phyloP scores from a whole-genome alignment of 2,113 vertebrate species.

The Misgurnus anguillicaudatus region DNA sequence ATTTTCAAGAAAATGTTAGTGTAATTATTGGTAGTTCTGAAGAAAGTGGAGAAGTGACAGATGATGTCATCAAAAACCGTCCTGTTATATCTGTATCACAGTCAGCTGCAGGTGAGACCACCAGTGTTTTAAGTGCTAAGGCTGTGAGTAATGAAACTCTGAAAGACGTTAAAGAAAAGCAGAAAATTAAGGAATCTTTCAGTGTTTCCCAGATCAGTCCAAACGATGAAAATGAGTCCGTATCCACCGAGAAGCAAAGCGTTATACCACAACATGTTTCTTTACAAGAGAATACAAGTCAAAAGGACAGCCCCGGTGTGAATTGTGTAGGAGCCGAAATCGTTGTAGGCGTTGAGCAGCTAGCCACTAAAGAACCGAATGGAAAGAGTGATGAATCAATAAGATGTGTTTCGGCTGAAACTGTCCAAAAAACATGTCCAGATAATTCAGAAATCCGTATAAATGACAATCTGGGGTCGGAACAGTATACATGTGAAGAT shows the following conservation, averaged over 20 bases:
- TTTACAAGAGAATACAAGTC: constrained; percentile 35
- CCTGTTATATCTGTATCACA: not conserved
- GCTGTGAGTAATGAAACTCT: constrained; percentile 18
- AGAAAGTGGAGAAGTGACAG: not conserved
- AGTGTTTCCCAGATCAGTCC: not conserved
- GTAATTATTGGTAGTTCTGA: not conserved
- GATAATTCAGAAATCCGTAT: constrained; percentile 5
- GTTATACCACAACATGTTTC: constrained; percentile 27
- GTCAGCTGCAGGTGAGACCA: constrained; percentile 7
- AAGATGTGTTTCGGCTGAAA: constrained; percentile 9
- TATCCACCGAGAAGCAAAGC: constrained; percentile 26
- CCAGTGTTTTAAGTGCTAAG: not conserved
- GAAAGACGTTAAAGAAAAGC: constrained; percentile 4
- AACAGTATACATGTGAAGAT: constrained; percentile 20
- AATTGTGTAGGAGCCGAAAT: constrained; percentile 29
- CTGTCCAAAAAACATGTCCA: constrained; percentile 24
- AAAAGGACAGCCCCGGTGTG: constrained; percentile 38
- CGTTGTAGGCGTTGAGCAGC: constrained; percentile 16
- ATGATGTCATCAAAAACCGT: not conserved
- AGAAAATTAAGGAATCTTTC: constrained; percentile 37
- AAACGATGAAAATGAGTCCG: constrained; percentile 3
- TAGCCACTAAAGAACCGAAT: constrained; percentile 2
- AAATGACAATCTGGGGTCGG: constrained; percentile 11
- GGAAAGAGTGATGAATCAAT: constrained; percentile 2
- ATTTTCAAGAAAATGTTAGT: constrained; percentile 4